Evolutionary conservation across 2,888 invertebrate genomes (phyloP).

Genomic region (Cephalotes varians): DNA sequence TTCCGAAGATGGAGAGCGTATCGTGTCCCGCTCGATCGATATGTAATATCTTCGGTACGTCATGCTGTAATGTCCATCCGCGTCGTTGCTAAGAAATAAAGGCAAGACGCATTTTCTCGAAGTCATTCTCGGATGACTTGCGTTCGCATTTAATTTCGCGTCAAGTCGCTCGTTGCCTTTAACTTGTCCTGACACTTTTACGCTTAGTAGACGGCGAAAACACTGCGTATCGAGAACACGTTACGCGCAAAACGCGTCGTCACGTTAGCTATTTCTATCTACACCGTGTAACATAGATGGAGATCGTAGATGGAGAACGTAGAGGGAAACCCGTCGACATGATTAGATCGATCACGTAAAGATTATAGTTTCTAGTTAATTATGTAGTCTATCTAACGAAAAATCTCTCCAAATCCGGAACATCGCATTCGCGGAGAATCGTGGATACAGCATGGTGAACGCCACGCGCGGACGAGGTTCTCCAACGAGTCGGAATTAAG

Average conservation of each 20-base stretch:
- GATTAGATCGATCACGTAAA: not conserved
- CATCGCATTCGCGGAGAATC: not conserved
- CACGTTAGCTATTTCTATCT: constrained; percentile 10
- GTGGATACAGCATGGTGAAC: not conserved
- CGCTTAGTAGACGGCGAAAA: not conserved
- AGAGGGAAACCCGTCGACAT: not conserved
- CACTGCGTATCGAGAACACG: constrained; percentile 30
- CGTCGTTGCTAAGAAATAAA: not conserved
- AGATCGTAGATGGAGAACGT: not conserved
- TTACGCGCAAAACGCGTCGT: constrained; percentile 18
- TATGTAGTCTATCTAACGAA: not conserved
- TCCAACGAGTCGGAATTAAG: constrained; percentile 40
- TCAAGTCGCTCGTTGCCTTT: not conserved
- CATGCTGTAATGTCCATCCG: constrained; percentile 12
- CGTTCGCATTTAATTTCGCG: constrained; percentile 22
- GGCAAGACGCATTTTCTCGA: constrained; percentile 21
- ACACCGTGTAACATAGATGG: not conserved
- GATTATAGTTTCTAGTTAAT: not conserved
- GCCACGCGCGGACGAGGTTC: constrained; percentile 3
- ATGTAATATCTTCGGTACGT: not conserved
- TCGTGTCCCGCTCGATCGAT: not conserved
- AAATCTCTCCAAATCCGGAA: not conserved
- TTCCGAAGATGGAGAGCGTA: not conserved
- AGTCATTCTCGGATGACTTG: constrained; percentile 34
- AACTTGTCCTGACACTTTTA: constrained; percentile 17